Percentiles rank a stretch among this genome's conserved stretches.
phyloP scores from a whole-genome alignment of 1,140 invertebrate genomes.

The Drosophila nikananu region DNA sequence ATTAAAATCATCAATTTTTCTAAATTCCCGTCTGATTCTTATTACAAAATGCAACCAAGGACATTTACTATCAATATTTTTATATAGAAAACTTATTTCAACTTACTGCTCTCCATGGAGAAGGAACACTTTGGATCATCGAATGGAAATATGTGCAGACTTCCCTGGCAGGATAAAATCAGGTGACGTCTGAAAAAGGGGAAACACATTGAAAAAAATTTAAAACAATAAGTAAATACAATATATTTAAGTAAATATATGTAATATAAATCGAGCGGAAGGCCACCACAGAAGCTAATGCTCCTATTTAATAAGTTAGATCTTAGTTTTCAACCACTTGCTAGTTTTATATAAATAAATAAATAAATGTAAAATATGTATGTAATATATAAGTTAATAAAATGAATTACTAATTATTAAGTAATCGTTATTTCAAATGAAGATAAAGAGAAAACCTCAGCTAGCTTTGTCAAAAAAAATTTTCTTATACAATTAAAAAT shows the following conservation, averaged over 20 bases:
- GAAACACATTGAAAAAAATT: background rate
- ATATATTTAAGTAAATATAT: background rate
- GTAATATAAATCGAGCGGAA: too few relatives aligned
- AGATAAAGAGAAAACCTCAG: background rate
- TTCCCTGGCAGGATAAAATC: conserved; percentile 96
- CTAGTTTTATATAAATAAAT: too few relatives aligned
- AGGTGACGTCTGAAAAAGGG: conserved; percentile 91
- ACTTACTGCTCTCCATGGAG: conserved; percentile 98
- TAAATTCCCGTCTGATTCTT: background rate
- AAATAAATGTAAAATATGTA: too few relatives aligned
- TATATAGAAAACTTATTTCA: background rate
- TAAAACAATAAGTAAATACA: too few relatives aligned
- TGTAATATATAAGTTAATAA: background rate
- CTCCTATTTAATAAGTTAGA: too few relatives aligned
- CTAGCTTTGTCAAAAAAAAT: background rate
- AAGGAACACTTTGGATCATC: conserved; percentile 97
- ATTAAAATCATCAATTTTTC: too few relatives aligned
- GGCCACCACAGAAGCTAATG: too few relatives aligned
- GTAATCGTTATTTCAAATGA: background rate
- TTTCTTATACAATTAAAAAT: background rate
- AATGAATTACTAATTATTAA: background rate
- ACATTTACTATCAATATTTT: background rate
- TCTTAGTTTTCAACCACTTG: too few relatives aligned
- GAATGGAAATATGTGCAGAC: conserved; percentile 97
- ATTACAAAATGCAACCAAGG: too few relatives aligned